Percentiles rank a stretch among this genome's conserved stretches.
phyloP scores from a whole-genome alignment of 2,888 invertebrate species.

The Zygothrica quintamaculata region DNA sequence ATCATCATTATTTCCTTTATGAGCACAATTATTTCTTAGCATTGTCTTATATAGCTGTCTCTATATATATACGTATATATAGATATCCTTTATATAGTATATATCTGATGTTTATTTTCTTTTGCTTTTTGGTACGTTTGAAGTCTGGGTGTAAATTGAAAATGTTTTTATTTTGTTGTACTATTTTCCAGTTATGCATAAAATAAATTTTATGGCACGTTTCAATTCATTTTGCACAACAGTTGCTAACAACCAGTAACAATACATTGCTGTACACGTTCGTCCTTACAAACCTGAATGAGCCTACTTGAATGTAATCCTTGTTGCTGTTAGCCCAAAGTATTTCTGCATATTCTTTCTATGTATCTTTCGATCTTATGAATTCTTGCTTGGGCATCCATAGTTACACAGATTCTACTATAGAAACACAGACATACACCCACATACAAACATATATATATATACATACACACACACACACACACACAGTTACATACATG shows the following conservation, averaged over 20 bases:
- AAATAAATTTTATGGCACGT: constrained; percentile 61
- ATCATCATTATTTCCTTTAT: too few relatives aligned
- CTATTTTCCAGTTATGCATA: constrained; percentile 46
- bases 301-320: constrained; percentile 39
- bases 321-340: constrained; percentile 33
- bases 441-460: too few relatives aligned
- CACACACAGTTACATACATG: background rate
- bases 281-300: constrained; percentile 1
- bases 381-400: constrained; percentile 29
- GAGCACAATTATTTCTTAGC: too few relatives aligned
- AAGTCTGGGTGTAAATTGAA: too few relatives aligned
- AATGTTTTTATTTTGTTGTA: too few relatives aligned
- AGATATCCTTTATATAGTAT: too few relatives aligned
- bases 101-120: too few relatives aligned
- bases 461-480: constrained; percentile 13
- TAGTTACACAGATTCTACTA: background rate
- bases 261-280: too few relatives aligned
- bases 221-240: constrained; percentile 59
- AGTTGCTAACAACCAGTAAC: too few relatives aligned
- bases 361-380: constrained; percentile 54
- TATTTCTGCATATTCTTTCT: constrained; percentile 48
- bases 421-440: constrained; percentile 14
- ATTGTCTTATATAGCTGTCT: too few relatives aligned
- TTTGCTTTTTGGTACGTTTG: too few relatives aligned
- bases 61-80: too few relatives aligned